Evolutionary conservation across 2,113 vertebrate species (phyloP).

Genomic region (Hyaena hyaena): DNA sequence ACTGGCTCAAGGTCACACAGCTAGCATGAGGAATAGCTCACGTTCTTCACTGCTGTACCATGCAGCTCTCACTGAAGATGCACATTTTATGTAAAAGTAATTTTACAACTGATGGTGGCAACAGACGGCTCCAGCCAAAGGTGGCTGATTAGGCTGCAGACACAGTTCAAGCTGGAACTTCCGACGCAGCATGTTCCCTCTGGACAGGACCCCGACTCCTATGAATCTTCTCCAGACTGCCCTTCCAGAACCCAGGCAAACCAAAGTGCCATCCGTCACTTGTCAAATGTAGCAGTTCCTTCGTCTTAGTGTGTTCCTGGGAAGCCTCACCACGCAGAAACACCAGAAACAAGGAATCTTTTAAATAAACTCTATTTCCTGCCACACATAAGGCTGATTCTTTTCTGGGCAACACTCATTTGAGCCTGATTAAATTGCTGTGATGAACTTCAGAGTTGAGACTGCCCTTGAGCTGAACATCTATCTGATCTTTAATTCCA

Average conservation of each 20-base stretch:
- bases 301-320: not conserved
- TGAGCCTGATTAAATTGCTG: constrained; percentile 85
- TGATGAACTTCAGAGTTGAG: constrained; percentile 88
- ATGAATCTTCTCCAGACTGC: not conserved
- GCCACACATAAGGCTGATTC: constrained; percentile 65
- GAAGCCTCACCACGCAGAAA: constrained; percentile 28
- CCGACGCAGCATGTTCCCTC: not conserved
- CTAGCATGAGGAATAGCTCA: not conserved
- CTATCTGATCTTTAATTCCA: constrained; percentile 86
- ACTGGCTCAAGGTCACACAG: not conserved
- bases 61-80: not conserved
- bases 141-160: not conserved
- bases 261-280: not conserved
- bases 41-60: not conserved
- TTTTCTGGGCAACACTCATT: constrained; percentile 77
- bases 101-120: not conserved
- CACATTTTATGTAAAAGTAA: not conserved
- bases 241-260: not conserved
- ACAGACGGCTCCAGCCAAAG: not conserved
- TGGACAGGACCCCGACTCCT: not conserved
- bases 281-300: not conserved
- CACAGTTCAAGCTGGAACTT: not conserved
- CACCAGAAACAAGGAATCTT: constrained; percentile 52
- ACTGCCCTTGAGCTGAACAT: constrained; percentile 85
- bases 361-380: constrained; percentile 78